phyloP scores from a whole-genome alignment of 2,797 vertebrate species.

The Malacoctenus gilli region DNA sequence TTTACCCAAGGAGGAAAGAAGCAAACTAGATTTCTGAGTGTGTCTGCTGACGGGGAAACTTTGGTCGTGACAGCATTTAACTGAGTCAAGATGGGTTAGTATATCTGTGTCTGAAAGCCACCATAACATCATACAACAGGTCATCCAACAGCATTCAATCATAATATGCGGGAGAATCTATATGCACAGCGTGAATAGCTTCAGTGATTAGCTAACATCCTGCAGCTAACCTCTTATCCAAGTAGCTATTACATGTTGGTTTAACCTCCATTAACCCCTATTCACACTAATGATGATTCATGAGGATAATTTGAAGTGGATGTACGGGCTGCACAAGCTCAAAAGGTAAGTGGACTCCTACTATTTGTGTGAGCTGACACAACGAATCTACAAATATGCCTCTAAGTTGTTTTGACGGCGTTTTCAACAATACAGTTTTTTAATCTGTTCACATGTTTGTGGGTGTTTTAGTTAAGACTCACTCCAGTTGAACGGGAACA shows the following conservation, averaged over 20 bases:
- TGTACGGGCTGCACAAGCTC: constrained; percentile 28
- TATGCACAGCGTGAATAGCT: constrained; percentile 1
- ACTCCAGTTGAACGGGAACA: no score
- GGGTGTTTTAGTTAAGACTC: no score
- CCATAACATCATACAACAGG: constrained; percentile 8
- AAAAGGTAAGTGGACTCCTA: constrained; percentile 68
- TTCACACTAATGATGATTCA: constrained; percentile 54
- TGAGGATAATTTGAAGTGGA: constrained; percentile 49
- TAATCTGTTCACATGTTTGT: no score
- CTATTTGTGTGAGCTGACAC: neutral
- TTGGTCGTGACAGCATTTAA: constrained; percentile 42
- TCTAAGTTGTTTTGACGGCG: no score
- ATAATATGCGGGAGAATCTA: neutral
- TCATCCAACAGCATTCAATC: constrained; percentile 2
- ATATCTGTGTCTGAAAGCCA: constrained; percentile 2
- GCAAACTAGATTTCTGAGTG: constrained; percentile 78
- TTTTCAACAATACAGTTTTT: no score
- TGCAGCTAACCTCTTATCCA: constrained; percentile 19
- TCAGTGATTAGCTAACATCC: neutral
- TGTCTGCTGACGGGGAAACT: constrained; percentile 60
- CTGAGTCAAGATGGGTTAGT: constrained; percentile 22
- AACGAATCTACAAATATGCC: neutral
- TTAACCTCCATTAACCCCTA: constrained; percentile 51
- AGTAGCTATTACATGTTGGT: constrained; percentile 30
- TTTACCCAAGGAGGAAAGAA: constrained; percentile 81